Evolutionary conservation across 2,888 invertebrate species (phyloP).

Genomic region (Idaea dimidiata): DNA sequence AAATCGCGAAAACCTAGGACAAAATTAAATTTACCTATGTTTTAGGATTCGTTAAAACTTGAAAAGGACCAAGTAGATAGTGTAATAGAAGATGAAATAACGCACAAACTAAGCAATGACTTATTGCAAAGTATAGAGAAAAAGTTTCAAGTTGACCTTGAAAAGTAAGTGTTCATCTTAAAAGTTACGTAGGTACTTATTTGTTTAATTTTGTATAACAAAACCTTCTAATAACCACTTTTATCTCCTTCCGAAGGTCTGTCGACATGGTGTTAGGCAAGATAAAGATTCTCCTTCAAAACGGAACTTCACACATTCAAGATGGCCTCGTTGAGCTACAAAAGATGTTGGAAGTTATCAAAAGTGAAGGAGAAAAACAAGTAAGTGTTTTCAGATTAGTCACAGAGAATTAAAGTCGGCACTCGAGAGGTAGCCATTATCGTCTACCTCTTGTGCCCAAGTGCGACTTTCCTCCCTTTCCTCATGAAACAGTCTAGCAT

Average conservation of each 20-base stretch:
- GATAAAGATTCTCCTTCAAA: constrained; percentile 63
- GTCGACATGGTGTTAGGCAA: constrained; percentile 66
- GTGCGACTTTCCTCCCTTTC: constrained; percentile 88
- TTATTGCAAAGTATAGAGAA: constrained; percentile 68
- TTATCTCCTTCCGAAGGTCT: constrained; percentile 40
- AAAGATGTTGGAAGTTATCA: constrained; percentile 45
- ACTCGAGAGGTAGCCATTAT: constrained; percentile 81
- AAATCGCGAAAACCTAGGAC: no score
- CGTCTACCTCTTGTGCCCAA: constrained; percentile 85
- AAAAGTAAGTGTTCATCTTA: constrained; percentile 45
- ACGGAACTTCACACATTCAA: constrained; percentile 66
- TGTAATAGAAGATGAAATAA: constrained; percentile 71
- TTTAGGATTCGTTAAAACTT: constrained; percentile 31
- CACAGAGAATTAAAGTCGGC: neutral
- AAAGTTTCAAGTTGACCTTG: constrained; percentile 69
- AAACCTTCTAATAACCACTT: neutral
- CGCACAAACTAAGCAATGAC: constrained; percentile 59
- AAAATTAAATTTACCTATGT: neutral
- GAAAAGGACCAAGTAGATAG: constrained; percentile 60
- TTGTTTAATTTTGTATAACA: neutral
- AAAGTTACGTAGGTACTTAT: no score
- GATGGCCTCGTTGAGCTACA: constrained; percentile 57
- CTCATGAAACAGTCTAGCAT: constrained; percentile 86
- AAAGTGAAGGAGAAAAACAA: constrained; percentile 44
- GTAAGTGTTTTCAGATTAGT: constrained; percentile 32